Percentiles rank a stretch among this genome's conserved stretches.
Evolutionary conservation across 2,888 invertebrate genomes (phyloP).

Genomic region (Calliphora vomitoria): DNA sequence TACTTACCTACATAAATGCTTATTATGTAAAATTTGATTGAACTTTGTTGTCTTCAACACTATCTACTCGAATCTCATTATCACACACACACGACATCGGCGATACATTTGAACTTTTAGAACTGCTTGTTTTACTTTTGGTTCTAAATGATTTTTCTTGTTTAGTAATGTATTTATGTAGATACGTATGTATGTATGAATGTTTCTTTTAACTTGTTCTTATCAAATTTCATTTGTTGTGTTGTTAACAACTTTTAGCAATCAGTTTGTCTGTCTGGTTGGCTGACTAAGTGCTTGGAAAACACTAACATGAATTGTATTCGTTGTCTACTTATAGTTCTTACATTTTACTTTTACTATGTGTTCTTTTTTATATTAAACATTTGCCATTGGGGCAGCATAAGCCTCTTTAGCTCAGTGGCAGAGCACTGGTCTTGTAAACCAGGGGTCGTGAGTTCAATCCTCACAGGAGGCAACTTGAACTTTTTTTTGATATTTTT

Average conservation of each 20-base stretch:
- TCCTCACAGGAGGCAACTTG: slow-evolving; percentile 76
- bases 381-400: neutral
- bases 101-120: neutral
- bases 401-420: slow-evolving; percentile 77
- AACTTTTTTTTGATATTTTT: slow-evolving; percentile 16
- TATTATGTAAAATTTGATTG: neutral
- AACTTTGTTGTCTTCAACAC: slow-evolving; percentile 20
- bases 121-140: slow-evolving; percentile 25
- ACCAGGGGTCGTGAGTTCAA: slow-evolving; percentile 78
- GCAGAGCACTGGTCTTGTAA: slow-evolving; percentile 78
- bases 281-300: neutral
- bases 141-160: slow-evolving; percentile 57
- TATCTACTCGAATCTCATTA: slow-evolving; percentile 6
- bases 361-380: neutral
- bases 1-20: too few species aligned
- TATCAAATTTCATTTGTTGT: slow-evolving; percentile 47
- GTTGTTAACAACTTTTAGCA: slow-evolving; percentile 25
- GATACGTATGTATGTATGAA: neutral
- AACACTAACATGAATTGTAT: neutral
- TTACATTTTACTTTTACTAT: neutral
- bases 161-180: slow-evolving; percentile 9
- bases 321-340: neutral
- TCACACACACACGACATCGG: neutral
- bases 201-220: slow-evolving; percentile 44
- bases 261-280: neutral